These are phyloP conservation scores for Sphaerophoria rueppellii DNA, from an alignment of 2,888 invertebrate species.

Conservation along the genomic window DNA sequence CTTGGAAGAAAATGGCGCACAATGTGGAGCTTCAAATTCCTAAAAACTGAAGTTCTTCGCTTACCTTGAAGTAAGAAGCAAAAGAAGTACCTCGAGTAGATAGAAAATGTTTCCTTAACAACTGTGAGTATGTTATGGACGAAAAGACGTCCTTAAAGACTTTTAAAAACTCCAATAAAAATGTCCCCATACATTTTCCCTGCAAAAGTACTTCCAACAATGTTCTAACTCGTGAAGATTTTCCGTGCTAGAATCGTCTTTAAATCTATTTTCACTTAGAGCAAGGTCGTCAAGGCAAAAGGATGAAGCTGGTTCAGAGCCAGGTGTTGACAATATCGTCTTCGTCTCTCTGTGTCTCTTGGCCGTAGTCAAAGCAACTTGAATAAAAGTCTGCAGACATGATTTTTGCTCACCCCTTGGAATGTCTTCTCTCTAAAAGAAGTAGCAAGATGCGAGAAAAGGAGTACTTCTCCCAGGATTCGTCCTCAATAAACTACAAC, in stretches of 20 bases:
- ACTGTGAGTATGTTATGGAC: neutral
- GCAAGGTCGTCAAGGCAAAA: neutral
- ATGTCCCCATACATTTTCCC: neutral
- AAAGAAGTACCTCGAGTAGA: too few species aligned
- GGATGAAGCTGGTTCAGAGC: neutral
- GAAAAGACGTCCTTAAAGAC: neutral
- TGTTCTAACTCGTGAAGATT: neutral
- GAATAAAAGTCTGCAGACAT: conserved; percentile 60
- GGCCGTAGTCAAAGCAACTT: conserved; percentile 24
- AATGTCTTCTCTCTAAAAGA: conserved; percentile 9
- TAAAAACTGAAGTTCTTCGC: neutral
- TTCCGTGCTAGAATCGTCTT: neutral
- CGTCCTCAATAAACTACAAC: conserved; percentile 67
- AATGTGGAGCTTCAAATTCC: neutral
- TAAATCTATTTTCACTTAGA: neutral
- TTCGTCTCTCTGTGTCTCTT: conserved; percentile 25
- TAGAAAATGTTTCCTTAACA: neutral
- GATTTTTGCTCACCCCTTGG: conserved; percentile 15
- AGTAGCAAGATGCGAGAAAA: conserved; percentile 27
- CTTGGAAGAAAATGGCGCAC: neutral
- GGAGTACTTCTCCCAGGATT: conserved; percentile 30
- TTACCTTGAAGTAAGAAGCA: too few species aligned
- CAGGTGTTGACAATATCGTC: conserved; percentile 64
- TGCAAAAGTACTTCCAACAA: neutral
- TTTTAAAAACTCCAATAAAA: conserved; percentile 1